Base-by-base conservation (phyloP, 2,113 vertebrate species). In the Saccopteryx bilineata region DNA sequence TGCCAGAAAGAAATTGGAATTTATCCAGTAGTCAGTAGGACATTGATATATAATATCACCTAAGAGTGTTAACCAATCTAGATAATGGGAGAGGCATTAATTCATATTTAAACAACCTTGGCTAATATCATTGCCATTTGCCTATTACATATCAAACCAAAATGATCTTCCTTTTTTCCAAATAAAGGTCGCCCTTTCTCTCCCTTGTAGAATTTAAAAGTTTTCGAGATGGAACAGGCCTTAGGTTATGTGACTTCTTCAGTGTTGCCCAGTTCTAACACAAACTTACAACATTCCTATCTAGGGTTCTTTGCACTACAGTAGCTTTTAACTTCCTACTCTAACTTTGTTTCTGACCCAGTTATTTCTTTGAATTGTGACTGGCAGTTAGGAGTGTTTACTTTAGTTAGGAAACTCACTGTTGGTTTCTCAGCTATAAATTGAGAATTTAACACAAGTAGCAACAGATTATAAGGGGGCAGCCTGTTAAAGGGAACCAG, bases 81-180 rank as follows among this genome's bases (percentile, higher is more conserved):
- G 68, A 86, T 90, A 65, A 90, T 83, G 92, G n/a, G 28, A 65
- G 75, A 96, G 63, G 58, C 56, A 80, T 94, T 87, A 96, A 96
- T 97, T 94, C 76, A 93, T 97, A 92, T 95, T 96, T 95, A 96
- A 97, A 95, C 89, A 95, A 80, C 52, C 39, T 52, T 58, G 14
- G 60, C 19, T 86, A 90, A 83, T 87, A 68, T 21, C 39, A 66
- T 72, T 90, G 18, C 93, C 83, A 96, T 54, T 97, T 48, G 80
- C 90, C 48, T 85, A 31, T 92, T 93, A 31, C 13, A 10, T 90
- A 52, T 90, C 58, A 69, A 80, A 84, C 71, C 75, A 78, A 83
- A 33, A 60, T 85, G 82, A 58, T 78, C 71, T 91, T 56, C 46
- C 18, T 93, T 79, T 92, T 56, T 91, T 87, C 58, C 48, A 66